phyloP scores from a whole-genome alignment of 2,113 vertebrate genomes.

The Platysteira castanea region DNA sequence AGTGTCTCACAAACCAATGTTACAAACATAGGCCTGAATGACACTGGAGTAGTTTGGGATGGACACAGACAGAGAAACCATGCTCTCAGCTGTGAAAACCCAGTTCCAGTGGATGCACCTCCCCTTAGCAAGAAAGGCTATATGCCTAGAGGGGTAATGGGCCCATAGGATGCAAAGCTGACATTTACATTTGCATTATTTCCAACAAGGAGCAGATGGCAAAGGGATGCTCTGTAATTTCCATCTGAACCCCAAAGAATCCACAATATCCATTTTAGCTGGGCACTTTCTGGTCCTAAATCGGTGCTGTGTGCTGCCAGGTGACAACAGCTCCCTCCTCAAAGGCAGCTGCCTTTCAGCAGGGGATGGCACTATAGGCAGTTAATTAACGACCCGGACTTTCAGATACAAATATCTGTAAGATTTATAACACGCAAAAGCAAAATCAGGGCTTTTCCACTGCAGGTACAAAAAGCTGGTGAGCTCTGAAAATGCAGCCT shows the following conservation, averaged over 20 bases:
- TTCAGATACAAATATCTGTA: background rate
- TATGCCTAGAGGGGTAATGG: background rate
- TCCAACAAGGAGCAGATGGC: slow-evolving; percentile 26
- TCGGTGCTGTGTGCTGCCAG: background rate
- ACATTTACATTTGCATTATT: slow-evolving; percentile 25
- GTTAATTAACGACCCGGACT: background rate
- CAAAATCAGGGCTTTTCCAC: background rate
- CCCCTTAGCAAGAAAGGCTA: background rate
- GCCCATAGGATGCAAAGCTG: background rate
- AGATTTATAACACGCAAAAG: background rate
- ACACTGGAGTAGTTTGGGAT: background rate
- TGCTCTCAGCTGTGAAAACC: background rate
- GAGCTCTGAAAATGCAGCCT: background rate
- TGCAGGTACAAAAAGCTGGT: background rate
- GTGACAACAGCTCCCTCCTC: background rate
- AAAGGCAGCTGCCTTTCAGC: background rate
- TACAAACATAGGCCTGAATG: background rate
- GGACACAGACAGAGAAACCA: background rate
- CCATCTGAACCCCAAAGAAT: background rate
- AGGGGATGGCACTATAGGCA: background rate
- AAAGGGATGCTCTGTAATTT: background rate
- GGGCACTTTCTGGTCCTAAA: background rate
- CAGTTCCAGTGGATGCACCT: background rate
- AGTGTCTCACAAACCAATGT: background rate
- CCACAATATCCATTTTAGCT: background rate